Conservation (phyloP, 2,888 invertebrate species). For the Falcaria lacertinaria region DNA sequence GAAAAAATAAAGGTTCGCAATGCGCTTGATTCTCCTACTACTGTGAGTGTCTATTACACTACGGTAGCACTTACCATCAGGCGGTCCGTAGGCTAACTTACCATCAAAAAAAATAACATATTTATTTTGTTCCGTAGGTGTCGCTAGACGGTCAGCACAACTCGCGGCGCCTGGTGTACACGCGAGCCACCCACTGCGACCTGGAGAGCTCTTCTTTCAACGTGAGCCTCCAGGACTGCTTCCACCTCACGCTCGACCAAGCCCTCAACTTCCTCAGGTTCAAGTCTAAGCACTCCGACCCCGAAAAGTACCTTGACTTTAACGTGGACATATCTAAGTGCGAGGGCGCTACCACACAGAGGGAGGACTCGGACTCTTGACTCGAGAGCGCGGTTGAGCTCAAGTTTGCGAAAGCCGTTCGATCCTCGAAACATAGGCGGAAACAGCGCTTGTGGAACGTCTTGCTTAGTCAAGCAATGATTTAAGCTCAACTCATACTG, state of each 20-base stretch:
- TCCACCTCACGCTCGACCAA: constrained; percentile 62
- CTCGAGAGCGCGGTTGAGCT: constrained; percentile 9
- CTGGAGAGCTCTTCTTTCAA: constrained; percentile 54
- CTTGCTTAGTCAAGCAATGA: background rate
- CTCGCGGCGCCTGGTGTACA: constrained; percentile 48
- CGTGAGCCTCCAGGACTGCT: constrained; percentile 61
- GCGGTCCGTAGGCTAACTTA: background rate
- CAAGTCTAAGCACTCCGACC: constrained; percentile 51
- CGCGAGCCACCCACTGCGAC: constrained; percentile 62
- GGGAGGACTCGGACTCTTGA: constrained; percentile 37
- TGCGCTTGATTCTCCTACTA: no score
- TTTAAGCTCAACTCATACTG: no score
- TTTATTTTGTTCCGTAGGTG: constrained; percentile 34
- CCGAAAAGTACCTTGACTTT: constrained; percentile 47
- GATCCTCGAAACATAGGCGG: constrained; percentile 7
- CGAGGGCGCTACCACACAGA: constrained; percentile 19
- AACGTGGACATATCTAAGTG: constrained; percentile 37
- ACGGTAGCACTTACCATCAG: no score
- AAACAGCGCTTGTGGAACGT: constrained; percentile 2
- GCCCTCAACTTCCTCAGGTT: constrained; percentile 58
- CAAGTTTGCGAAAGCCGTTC: constrained; percentile 2
- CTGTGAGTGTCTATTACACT: no score
- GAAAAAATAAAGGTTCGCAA: no score
- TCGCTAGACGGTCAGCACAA: constrained; percentile 50
- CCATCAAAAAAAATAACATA: background rate